Percentiles rank a stretch among this genome's conserved stretches.
phyloP scores from a whole-genome alignment of 2,888 invertebrate species.

The Eulithis testata region DNA sequence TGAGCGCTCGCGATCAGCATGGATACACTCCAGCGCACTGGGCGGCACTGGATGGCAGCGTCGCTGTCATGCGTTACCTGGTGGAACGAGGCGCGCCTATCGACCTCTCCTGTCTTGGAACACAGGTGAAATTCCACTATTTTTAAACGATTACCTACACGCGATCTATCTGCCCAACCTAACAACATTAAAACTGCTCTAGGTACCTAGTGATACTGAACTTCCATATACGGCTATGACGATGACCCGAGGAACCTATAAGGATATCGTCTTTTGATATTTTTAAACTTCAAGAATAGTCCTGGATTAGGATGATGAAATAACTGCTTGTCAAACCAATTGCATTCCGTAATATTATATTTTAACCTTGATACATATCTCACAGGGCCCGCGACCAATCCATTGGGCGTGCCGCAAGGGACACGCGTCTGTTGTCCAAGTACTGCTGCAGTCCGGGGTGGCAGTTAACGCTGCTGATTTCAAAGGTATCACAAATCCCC shows the following conservation, averaged over 20 bases:
- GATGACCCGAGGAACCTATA: too few relatives aligned
- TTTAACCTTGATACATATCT: slow-evolving; percentile 4
- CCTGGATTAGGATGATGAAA: too few relatives aligned
- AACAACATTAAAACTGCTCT: too few relatives aligned
- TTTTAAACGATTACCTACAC: background rate
- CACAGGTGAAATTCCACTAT: slow-evolving; percentile 78
- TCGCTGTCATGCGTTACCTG: slow-evolving; percentile 94
- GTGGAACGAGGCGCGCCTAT: slow-evolving; percentile 93
- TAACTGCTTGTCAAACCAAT: background rate
- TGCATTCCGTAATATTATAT: too few relatives aligned
- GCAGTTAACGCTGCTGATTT: slow-evolving; percentile 95
- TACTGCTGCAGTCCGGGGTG: slow-evolving; percentile 91
- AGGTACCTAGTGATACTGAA: too few relatives aligned
- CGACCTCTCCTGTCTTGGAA: slow-evolving; percentile 93
- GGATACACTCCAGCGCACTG: slow-evolving; percentile 97
- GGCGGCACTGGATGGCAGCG: slow-evolving; percentile 95
- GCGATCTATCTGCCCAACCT: background rate
- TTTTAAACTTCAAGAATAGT: too few relatives aligned
- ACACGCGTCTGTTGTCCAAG: slow-evolving; percentile 94
- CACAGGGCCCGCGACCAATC: slow-evolving; percentile 92
- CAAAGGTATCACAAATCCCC: slow-evolving; percentile 82
- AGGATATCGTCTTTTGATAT: too few relatives aligned
- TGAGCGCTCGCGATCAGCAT: slow-evolving; percentile 94
- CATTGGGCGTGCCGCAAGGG: slow-evolving; percentile 98
- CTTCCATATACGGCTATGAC: too few relatives aligned